These are phyloP conservation scores for Lycia hirtaria DNA, from an alignment of 2,888 invertebrate species.

Conservation along the genomic window DNA sequence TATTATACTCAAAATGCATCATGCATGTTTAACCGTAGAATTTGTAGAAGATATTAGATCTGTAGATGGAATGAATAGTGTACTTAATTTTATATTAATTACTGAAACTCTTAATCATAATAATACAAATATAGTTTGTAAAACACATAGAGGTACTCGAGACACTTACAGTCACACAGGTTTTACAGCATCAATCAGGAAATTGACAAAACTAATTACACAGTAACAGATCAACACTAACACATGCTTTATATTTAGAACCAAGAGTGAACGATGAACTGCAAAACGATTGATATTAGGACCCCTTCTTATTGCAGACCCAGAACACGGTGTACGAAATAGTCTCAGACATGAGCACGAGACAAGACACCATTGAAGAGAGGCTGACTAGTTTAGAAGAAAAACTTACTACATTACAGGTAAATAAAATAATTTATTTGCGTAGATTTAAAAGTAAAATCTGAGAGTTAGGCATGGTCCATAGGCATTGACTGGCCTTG, in stretches of 20 bases:
- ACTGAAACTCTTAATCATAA: constrained; percentile 1
- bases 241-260: constrained; percentile 54
- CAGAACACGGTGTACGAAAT: constrained; percentile 99
- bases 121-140: neutral
- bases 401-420: constrained; percentile 93
- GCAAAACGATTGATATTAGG: constrained; percentile 84
- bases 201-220: constrained; percentile 38
- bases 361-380: constrained; percentile 97
- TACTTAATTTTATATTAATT: neutral
- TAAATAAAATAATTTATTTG: constrained; percentile 50
- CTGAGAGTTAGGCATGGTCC: too few relatives aligned
- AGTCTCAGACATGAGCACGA: constrained; percentile 98
- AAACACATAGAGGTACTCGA: constrained; percentile 6
- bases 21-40: constrained; percentile 38
- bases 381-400: constrained; percentile 97
- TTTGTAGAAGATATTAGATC: constrained; percentile 20
- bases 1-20: constrained; percentile 12
- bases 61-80: constrained; percentile 24
- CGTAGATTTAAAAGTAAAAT: too few relatives aligned
- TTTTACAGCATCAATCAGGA: constrained; percentile 37
- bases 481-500: too few relatives aligned
- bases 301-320: constrained; percentile 91
- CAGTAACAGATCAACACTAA: constrained; percentile 52
- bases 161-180: constrained; percentile 42
- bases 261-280: constrained; percentile 71